phyloP scores from a whole-genome alignment of 2,797 vertebrate species.

The Lagocephalus sceleratus region DNA sequence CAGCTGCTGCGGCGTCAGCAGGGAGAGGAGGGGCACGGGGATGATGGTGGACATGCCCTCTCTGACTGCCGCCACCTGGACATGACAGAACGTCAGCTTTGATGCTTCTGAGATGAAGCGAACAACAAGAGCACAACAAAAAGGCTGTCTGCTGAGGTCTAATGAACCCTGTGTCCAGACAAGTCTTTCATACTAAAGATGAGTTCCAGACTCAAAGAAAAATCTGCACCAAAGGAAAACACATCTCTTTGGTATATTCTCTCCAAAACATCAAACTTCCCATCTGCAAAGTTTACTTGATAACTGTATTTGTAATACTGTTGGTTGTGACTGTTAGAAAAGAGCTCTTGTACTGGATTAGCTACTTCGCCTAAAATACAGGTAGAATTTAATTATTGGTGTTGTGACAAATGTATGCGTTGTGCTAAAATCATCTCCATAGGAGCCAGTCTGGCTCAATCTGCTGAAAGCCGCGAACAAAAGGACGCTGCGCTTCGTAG shows the following conservation, averaged over 20 bases:
- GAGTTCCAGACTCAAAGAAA: slow-evolving; percentile 4
- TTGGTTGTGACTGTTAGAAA: background rate
- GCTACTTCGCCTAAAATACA: no score
- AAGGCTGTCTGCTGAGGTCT: slow-evolving; percentile 18
- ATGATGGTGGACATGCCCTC: slow-evolving; percentile 84
- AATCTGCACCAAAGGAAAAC: background rate
- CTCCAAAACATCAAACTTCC: background rate
- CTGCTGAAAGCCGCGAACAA: no score
- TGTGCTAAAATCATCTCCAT: no score
- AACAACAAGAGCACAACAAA: slow-evolving; percentile 33
- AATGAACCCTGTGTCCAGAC: slow-evolving; percentile 25
- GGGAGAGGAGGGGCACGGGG: slow-evolving; percentile 80
- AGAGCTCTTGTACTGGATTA: background rate
- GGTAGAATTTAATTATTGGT: no score
- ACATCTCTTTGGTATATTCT: background rate
- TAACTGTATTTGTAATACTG: background rate
- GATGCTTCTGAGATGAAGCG: slow-evolving; percentile 42
- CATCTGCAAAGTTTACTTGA: background rate
- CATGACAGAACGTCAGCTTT: slow-evolving; percentile 49
- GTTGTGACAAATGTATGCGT: no score
- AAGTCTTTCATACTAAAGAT: slow-evolving; percentile 17
- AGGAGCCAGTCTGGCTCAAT: no score
- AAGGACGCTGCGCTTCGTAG: no score
- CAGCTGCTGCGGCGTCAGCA: slow-evolving; percentile 81
- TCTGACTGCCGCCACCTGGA: slow-evolving; percentile 78